Base-by-base conservation (phyloP, 2,888 invertebrate species). In the Cosmia pyralina region DNA sequence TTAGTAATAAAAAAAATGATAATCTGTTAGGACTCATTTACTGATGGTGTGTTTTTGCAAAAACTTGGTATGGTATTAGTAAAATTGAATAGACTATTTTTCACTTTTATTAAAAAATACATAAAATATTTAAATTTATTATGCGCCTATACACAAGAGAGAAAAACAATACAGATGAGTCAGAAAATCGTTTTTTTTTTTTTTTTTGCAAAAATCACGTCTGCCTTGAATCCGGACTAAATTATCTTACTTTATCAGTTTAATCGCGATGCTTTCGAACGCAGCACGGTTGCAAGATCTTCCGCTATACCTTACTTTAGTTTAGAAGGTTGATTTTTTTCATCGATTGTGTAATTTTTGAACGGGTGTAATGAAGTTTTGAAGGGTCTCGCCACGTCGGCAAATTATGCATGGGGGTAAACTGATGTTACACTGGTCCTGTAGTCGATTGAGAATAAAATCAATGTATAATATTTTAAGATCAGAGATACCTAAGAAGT, bases 21-120 rank as follows among this genome's bases (percentile, higher is more conserved):
- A 67, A 85, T 72, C 71, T 70, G 75, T 76, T 81, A 82, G 75
- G 66, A 72, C 65, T 75, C 72, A 63, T 77, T 73, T 72, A 69
- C 50, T 68, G 77, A 62, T 81, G 72, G 72, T 74, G 76, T 71
- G 74, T 84, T 86, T 82, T 86, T 85, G 85, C 85, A 84, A 86
- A 79, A 83, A 81, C 83, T 69, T 82, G 68, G 55, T 65, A 73
- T 2, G 64, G 63, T 73, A 74, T 79, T 83, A 82, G 83, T 67
- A 69, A 79, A 81, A 74, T 79, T 73, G 71, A 83, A 66, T 71
- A 53, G 74, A 69, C 59, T 15, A 69, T 81, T 81, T 81, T 81
- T 69, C 80, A 83, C 79, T 81, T 81, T 81, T 81, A 79, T 81
- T 83, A 81, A 79, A 81, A 81, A 81, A 81, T 71, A 74, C 60